phyloP scores from a whole-genome alignment of 2,797 vertebrate species.

The Taeniopygia guttata region DNA sequence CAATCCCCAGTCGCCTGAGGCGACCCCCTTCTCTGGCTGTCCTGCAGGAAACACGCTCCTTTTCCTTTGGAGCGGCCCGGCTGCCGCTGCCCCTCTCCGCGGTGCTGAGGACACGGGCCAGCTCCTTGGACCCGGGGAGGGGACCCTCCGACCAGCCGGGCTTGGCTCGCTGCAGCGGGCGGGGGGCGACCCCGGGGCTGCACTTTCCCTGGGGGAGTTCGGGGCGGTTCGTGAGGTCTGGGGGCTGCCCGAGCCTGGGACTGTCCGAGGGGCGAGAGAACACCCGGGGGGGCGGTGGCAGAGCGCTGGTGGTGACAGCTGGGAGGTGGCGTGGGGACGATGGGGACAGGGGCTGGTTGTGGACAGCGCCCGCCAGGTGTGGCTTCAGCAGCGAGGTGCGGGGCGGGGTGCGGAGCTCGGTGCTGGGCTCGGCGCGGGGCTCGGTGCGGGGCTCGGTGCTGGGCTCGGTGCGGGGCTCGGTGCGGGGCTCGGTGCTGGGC shows the following conservation, averaged over 20 bases:
- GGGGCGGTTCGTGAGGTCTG: not conserved
- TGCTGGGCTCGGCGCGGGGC: too few relatives aligned
- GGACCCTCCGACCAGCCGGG: not conserved
- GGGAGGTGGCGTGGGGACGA: not conserved
- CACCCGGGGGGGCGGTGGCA: not conserved
- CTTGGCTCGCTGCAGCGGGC: not conserved
- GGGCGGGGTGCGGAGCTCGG: too few relatives aligned
- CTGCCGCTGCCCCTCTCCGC: not conserved
- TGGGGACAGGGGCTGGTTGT: not conserved
- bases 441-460: too few relatives aligned
- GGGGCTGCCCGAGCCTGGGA: not conserved
- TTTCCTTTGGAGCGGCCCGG: fast-evolving
- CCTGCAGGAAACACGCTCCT: not conserved
- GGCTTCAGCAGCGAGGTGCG: not conserved
- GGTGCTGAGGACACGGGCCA: not conserved
- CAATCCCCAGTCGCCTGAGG: not conserved
- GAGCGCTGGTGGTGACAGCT: not conserved
- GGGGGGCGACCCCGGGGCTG: not conserved
- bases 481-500: too few relatives aligned
- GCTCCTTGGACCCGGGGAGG: fast-evolving
- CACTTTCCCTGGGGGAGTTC: fast-evolving
- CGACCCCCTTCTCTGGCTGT: not conserved
- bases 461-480: not conserved
- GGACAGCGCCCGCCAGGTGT: not conserved
- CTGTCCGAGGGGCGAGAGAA: not conserved